These are phyloP conservation scores for Silurus glanis DNA, from an alignment of 2,113 vertebrate genomes.

Conservation along the genomic window DNA sequence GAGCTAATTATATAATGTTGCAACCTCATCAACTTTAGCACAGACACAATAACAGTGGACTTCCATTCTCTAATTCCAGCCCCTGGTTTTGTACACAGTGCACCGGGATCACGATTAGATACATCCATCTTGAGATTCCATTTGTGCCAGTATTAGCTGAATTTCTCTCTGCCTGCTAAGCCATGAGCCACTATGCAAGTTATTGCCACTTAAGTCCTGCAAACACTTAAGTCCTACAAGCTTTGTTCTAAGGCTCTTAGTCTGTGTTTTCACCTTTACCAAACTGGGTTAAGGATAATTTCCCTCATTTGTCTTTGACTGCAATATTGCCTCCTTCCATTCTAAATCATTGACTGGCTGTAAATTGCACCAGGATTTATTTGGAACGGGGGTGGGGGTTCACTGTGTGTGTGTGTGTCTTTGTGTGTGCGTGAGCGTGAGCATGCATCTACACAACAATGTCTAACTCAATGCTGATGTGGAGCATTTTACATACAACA, in stretches of 20 bases:
- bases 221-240: slow-evolving; percentile 27
- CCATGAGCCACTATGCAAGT: slow-evolving; percentile 39
- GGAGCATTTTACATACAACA: background rate
- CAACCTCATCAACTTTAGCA: slow-evolving; percentile 35
- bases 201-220: slow-evolving; percentile 53
- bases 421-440: too few relatives aligned
- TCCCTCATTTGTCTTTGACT: slow-evolving; percentile 37
- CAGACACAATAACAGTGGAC: slow-evolving; percentile 41
- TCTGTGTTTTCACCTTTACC: slow-evolving; percentile 44
- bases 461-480: background rate
- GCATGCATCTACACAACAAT: background rate
- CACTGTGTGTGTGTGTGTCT: too few relatives aligned
- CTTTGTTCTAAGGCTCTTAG: slow-evolving; percentile 32
- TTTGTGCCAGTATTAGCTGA: slow-evolving; percentile 64
- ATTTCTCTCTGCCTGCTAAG: slow-evolving; percentile 59
- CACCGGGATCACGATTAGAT: slow-evolving; percentile 57
- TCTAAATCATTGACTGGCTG: background rate
- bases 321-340: slow-evolving; percentile 33
- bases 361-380: slow-evolving; percentile 22
- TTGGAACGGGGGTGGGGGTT: background rate
- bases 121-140: slow-evolving; percentile 65
- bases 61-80: slow-evolving; percentile 49
- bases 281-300: slow-evolving; percentile 47
- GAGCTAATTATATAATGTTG: slow-evolving; percentile 28
- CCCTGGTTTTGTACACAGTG: slow-evolving; percentile 48